These are phyloP conservation scores for Bombycilla garrulus DNA, from an alignment of 2,113 vertebrate species.

Conservation along the genomic window DNA sequence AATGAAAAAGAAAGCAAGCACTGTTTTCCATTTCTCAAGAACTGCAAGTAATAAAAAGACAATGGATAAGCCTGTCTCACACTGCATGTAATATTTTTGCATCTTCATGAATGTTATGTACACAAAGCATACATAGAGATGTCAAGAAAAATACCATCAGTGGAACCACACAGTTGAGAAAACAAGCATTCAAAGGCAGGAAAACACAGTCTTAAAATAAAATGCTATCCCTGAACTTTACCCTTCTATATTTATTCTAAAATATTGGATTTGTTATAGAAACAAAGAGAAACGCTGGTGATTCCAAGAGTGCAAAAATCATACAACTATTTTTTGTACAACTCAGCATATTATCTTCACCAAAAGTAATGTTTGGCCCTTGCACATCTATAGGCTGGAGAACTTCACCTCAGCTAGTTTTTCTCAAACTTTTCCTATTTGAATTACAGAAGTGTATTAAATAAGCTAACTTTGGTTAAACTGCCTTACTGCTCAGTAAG, in stretches of 20 bases:
- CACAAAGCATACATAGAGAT: not conserved
- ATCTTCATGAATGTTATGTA: not conserved
- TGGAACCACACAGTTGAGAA: not conserved
- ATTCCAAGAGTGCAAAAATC: not conserved
- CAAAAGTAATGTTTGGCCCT: not conserved
- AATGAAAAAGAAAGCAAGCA: not conserved
- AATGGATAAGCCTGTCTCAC: not conserved
- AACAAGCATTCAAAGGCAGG: not conserved
- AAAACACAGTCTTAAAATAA: not conserved
- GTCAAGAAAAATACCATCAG: not conserved
- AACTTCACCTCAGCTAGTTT: not conserved
- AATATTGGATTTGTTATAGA: not conserved
- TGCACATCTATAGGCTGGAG: not conserved
- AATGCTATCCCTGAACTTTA: not conserved
- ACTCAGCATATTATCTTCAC: not conserved
- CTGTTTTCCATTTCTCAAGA: constrained; percentile 9
- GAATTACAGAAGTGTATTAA: not conserved
- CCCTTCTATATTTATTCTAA: not conserved
- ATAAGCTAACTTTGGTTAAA: not conserved
- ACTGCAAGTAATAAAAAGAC: constrained; percentile 1
- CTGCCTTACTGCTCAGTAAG: not conserved
- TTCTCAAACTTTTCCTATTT: not conserved
- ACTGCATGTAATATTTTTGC: not conserved
- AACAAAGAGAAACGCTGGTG: not conserved
- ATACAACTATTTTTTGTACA: not conserved